Evolutionary conservation across 2,888 invertebrate species (phyloP), one percentile per base, ranked within the genome.

Genomic region (Alviniconcha strummeri): DNA sequence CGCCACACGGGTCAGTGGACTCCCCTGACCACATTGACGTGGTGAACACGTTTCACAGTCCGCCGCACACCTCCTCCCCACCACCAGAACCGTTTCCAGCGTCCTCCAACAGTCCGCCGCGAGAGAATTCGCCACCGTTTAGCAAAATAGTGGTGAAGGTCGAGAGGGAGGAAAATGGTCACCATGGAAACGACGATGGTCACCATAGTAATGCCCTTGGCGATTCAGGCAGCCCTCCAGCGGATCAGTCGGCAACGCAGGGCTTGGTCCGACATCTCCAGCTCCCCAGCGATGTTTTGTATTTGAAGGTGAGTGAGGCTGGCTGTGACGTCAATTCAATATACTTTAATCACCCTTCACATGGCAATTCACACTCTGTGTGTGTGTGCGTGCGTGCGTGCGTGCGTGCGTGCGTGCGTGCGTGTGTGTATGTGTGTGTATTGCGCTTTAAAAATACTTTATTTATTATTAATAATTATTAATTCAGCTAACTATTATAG

Each of bases 261-360:
- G 84, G 85, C 60, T 86, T 90, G 75, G 87, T 90, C 84, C 88
- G 86, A 64, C 89, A 88, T 72, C 86, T 90, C 15, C 89, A 88
- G 85, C 87, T 91, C 85, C 91, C 91, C 15, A 88, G 88, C 69
- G 90, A 91, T 78, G 87, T 91, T 55, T 83, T 91, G 74, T 89
- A 89, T 74, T 84, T 91, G 56, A 88, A 82, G 82, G 82, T 76
- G 54, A 76, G 69, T 54, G n/a, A 5, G 11, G 17, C 75, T 36
- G 3, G 36, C 36, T 36, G 36, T 36, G 36, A 36, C 36, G 36
- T 36, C 36, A 36, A 36, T 36, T 36, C 36, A 36, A 36, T 36
- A 36, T 36, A 36, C 36, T 36, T 36, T 36, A 36, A 36, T 36
- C 36, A 36, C 36, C 36, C 36, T 36, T 36, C 36, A 36, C 36